phyloP scores from a whole-genome alignment of 2,113 vertebrate genomes.

The Sminthopsis crassicaudata region DNA sequence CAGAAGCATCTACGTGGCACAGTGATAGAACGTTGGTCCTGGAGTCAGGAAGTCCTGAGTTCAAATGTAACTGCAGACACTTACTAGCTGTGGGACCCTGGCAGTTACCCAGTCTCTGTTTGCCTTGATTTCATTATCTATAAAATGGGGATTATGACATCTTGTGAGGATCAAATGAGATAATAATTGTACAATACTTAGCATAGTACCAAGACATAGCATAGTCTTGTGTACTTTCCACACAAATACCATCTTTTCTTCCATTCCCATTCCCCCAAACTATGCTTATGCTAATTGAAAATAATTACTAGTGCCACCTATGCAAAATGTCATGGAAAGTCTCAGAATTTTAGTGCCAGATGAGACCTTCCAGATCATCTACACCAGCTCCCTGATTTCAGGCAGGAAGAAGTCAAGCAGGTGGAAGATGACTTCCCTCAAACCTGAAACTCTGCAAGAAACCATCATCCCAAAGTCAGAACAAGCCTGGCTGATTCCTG shows the following conservation, averaged over 20 bases:
- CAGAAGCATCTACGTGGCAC: no score
- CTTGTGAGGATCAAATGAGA: no score
- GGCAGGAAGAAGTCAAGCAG: not conserved
- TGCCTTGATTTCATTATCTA: no score
- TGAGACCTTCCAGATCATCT: not conserved
- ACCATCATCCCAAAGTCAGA: not conserved
- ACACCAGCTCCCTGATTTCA: not conserved
- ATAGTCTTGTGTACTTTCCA: no score
- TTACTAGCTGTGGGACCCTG: no score
- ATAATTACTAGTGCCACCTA: not conserved
- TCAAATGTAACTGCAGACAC: not conserved
- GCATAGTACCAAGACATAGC: no score
- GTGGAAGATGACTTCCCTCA: not conserved
- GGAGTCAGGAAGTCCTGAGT: not conserved
- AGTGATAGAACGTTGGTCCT: no score
- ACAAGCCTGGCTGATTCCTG: rapidly evolving
- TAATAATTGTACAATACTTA: no score
- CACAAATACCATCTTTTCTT: not conserved
- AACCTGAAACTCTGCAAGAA: not conserved
- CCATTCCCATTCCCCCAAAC: not conserved
- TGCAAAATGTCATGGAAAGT: not conserved
- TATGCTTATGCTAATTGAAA: not conserved
- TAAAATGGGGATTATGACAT: no score
- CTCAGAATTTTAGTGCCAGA: not conserved
- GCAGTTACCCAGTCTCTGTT: no score